phyloP scores from a whole-genome alignment of 1,140 invertebrate genomes.

The Acromyrmex charruanus region DNA sequence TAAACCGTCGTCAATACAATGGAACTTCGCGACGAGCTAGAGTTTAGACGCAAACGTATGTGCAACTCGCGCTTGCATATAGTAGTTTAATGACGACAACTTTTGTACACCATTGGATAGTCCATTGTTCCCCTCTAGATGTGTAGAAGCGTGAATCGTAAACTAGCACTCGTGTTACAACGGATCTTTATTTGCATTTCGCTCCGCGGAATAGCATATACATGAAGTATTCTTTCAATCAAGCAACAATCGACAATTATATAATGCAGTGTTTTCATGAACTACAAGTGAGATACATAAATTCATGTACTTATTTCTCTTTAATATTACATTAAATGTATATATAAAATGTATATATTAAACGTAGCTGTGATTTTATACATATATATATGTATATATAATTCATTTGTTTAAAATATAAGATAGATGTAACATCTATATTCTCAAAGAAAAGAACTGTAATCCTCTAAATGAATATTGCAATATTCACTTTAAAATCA shows the following conservation, averaged over 20 bases:
- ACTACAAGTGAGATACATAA: not conserved
- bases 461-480: too few species aligned
- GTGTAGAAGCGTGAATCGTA: conserved; percentile 50
- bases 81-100: conserved; percentile 57
- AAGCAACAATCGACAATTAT: conserved; percentile 44
- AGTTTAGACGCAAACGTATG: conserved; percentile 45
- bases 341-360: too few species aligned
- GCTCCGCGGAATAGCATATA: not conserved
- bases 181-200: conserved; percentile 40
- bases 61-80: conserved; percentile 39
- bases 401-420: too few species aligned
- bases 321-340: not conserved
- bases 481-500: too few species aligned
- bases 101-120: conserved; percentile 48
- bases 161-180: conserved; percentile 47
- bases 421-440: not conserved
- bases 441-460: not conserved
- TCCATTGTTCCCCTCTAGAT: conserved; percentile 34
- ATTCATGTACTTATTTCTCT: not conserved
- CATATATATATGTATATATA: too few species aligned
- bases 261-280: not conserved
- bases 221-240: not conserved
- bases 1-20: conserved; percentile 60
- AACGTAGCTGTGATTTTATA: not conserved
- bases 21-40: conserved; percentile 40